A percentile compares a stretch with the other conserved stretches of the same genome.
These are phyloP conservation scores for Mormyrus proboscirostris DNA, from an alignment of 2,797 vertebrate species.

Conservation along the genomic window DNA sequence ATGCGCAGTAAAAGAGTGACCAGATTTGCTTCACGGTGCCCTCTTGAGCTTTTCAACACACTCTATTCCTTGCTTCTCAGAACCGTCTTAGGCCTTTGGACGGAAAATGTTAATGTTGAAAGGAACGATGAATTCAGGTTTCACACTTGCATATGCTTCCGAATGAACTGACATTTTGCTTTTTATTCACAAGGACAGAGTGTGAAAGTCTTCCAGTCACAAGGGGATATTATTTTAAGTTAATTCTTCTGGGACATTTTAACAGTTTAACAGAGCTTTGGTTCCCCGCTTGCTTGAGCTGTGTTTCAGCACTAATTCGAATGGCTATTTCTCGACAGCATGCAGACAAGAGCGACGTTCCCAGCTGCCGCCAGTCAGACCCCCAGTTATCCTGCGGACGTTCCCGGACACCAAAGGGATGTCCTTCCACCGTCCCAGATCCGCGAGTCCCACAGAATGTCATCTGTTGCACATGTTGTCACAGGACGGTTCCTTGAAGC, in stretches of 20 bases:
- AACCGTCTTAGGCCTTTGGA: background rate
- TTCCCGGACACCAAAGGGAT: background rate
- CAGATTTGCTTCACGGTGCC: background rate
- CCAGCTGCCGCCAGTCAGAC: background rate
- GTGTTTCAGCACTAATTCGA: background rate
- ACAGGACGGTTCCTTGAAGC: background rate
- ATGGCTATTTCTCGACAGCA: background rate
- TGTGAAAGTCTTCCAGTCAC: background rate
- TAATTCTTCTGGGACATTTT: constrained; percentile 4
- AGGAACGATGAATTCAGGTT: background rate
- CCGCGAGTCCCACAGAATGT: background rate
- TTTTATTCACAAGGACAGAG: background rate
- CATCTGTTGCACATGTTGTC: background rate
- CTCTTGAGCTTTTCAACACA: background rate
- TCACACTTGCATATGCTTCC: background rate
- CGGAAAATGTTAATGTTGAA: background rate
- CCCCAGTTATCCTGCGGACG: background rate
- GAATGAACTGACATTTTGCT: background rate
- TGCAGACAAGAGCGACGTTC: background rate
- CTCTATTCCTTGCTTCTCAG: background rate
- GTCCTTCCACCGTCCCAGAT: background rate
- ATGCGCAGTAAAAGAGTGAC: background rate
- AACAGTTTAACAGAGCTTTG: background rate
- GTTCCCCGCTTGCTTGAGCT: background rate
- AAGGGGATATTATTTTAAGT: background rate